phyloP scores from a whole-genome alignment of 2,888 invertebrate genomes.

The Sminthurides aquaticus region DNA sequence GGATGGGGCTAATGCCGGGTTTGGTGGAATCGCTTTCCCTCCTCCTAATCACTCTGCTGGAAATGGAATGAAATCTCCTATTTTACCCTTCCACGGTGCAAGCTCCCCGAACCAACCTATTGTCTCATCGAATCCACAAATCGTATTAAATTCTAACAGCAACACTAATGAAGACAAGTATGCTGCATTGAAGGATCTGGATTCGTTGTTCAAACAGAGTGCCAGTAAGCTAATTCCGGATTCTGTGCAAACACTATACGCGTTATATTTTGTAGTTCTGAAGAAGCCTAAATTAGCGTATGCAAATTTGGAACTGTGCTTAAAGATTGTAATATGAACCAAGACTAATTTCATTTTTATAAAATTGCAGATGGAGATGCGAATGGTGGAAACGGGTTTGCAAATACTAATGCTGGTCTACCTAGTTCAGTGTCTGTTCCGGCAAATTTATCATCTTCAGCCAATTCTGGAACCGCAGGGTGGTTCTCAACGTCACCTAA shows the following conservation, averaged over 20 bases:
- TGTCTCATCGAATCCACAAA: neutral
- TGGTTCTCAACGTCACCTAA: constrained; percentile 40
- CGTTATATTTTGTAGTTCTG: too few relatives aligned
- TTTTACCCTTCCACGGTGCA: neutral
- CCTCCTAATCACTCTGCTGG: constrained; percentile 23
- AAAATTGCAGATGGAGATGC: constrained; percentile 29
- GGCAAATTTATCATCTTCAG: constrained; percentile 31
- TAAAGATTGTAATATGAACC: too few relatives aligned
- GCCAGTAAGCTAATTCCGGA: constrained; percentile 27
- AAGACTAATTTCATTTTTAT: too few relatives aligned
- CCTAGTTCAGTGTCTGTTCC: constrained; percentile 22
- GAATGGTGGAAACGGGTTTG: constrained; percentile 21
- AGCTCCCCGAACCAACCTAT: neutral
- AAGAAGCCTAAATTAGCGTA: too few relatives aligned
- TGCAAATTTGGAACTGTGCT: too few relatives aligned
- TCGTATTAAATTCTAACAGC: neutral
- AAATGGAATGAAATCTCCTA: neutral
- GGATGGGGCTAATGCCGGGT: neutral
- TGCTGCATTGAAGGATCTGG: constrained; percentile 89
- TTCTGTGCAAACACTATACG: too few relatives aligned
- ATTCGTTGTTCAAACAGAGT: constrained; percentile 54
- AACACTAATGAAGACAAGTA: constrained; percentile 69
- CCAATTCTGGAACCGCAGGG: constrained; percentile 29
- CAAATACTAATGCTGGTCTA: constrained; percentile 20
- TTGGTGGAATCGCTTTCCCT: constrained; percentile 27